Percentiles rank a stretch among this genome's conserved stretches.
phyloP scores from a whole-genome alignment of 2,113 vertebrate species.

The Cyanoliseus patagonus region DNA sequence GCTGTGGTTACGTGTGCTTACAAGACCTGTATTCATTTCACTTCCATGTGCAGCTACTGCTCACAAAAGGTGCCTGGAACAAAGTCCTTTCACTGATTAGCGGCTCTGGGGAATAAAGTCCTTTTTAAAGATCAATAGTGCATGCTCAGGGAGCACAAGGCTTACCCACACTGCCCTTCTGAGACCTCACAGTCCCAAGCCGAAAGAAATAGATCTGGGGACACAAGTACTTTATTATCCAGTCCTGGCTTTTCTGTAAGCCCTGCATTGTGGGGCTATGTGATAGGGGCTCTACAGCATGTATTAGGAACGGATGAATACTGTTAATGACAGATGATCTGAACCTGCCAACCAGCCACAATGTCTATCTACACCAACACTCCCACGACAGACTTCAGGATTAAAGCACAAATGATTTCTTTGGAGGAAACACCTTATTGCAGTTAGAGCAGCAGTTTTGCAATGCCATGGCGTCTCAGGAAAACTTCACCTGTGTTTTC shows the following conservation, averaged over 20 bases:
- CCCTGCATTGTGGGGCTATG: not conserved
- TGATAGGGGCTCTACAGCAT: not conserved
- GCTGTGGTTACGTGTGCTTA: not conserved
- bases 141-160: not conserved
- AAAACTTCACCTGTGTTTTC: not conserved
- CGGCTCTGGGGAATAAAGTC: slow-evolving; percentile 46
- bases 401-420: not conserved
- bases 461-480: not conserved
- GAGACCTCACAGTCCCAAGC: not conserved
- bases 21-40: slow-evolving; percentile 26
- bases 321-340: not conserved
- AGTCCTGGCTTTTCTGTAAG: not conserved
- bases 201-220: not conserved
- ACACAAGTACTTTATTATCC: slow-evolving; percentile 23
- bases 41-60: slow-evolving; percentile 13
- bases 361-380: not conserved
- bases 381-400: not conserved
- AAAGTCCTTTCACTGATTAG: slow-evolving; percentile 56
- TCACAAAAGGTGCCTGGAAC: slow-evolving; percentile 47
- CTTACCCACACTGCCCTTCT: slow-evolving; percentile 17
- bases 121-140: slow-evolving; percentile 36
- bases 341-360: slow-evolving; percentile 15
- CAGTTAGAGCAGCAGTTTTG: not conserved
- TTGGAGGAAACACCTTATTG: not conserved
- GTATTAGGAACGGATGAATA: not conserved